Evolutionary conservation across 2,797 vertebrate species (phyloP), one percentile per base, ranked within the genome.

Genomic region (Neopelma chrysocephalum): DNA sequence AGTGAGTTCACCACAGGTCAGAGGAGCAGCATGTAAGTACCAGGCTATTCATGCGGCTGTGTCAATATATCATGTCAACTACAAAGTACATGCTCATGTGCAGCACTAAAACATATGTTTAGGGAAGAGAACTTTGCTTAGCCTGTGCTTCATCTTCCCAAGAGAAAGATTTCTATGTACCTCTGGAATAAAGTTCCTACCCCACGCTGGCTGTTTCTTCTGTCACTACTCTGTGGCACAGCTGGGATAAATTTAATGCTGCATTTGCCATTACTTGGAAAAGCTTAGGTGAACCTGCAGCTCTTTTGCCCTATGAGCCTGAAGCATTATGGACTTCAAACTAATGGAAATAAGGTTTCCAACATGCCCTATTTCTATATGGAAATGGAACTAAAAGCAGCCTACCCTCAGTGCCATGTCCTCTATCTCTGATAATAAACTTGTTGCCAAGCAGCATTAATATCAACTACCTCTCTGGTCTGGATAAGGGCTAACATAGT

Each of bases 1-100:
- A 56, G 54, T 0, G 11, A 83, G 69, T 48, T 92, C 69, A 75
- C 53, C 0, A 2, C 9, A 62, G 89, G 77, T 56, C 77, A 82
- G 36, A 32, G 65, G 56, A 92, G 40, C 57, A 89, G 65, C 61
- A 29, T 51, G 54, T 22, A 22, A 73, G 38, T 36, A 51, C 43
- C 60, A 68, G 90, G 43, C 15, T 73, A 19, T 61, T 88, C 2
- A 2, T 2, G 13, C 16, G 43, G 14, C 6, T 0, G 1, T 0
- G 1, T 36, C 69, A 68, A 45, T 53, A 84, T 53, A 89, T 71
- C 53, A 68, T 34, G 19, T 48, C 69, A 83, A 29, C 65, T 71
- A 27, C 54, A 69, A 34, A 2, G 22, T 10, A 27, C 43, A 56
- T 1, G 6, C 25, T 77, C 65, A 43, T 12, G 23, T 8, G 11